Evolutionary conservation across 2,797 vertebrate species (phyloP).

Genomic region (Gadopsis marmoratus): DNA sequence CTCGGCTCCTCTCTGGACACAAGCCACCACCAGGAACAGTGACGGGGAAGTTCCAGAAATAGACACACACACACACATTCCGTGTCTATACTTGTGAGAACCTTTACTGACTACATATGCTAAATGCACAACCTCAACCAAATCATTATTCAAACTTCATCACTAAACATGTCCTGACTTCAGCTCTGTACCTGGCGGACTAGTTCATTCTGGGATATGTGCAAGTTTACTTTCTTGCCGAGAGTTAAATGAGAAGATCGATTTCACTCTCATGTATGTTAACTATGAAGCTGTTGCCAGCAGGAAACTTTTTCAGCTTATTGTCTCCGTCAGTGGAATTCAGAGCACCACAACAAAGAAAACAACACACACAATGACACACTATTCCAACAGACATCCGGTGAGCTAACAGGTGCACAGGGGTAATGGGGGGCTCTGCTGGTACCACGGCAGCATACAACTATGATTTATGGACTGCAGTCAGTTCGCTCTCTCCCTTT

Average conservation of each 20-base stretch:
- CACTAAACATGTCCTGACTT: not conserved
- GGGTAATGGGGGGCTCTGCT: constrained; percentile 47
- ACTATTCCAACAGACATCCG: constrained; percentile 34
- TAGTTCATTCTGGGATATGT: not conserved
- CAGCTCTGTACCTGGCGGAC: not conserved
- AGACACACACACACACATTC: constrained; percentile 35
- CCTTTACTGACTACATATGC: not conserved
- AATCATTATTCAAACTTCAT: constrained; percentile 4
- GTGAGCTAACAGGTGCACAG: constrained; percentile 65
- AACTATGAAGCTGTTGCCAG: not conserved
- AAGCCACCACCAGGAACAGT: constrained; percentile 52
- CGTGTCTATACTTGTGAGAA: constrained; percentile 16
- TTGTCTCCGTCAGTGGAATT: constrained; percentile 10
- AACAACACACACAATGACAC: constrained; percentile 8
- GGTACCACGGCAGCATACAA: constrained; percentile 49
- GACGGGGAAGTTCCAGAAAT: constrained; percentile 40
- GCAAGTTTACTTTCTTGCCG: not conserved
- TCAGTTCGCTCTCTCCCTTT: constrained; percentile 41
- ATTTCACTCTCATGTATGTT: not conserved
- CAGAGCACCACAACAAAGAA: constrained; percentile 7
- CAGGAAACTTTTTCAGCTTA: not conserved
- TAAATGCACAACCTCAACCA: constrained; percentile 5
- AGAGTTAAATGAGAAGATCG: constrained; percentile 1
- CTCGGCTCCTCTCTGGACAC: constrained; percentile 54
- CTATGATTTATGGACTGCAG: constrained; percentile 73